Percentiles rank a stretch among this genome's conserved stretches.
Evolutionary conservation across 2,113 vertebrate species (phyloP).

Genomic region (Tenrec ecaudatus): DNA sequence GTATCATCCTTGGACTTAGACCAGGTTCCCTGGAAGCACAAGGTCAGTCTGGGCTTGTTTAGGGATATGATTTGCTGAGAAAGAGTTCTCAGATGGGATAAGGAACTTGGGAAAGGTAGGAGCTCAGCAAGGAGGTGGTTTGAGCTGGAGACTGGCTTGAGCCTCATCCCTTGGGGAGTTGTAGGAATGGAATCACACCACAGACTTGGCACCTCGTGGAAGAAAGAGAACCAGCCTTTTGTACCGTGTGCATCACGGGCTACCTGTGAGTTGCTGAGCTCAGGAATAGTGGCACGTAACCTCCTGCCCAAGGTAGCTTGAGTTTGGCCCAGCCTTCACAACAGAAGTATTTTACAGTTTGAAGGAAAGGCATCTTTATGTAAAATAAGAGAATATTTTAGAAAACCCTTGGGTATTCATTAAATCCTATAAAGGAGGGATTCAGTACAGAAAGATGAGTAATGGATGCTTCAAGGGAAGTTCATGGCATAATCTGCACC

Average conservation of each 20-base stretch:
- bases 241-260: too few species aligned
- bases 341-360: neutral
- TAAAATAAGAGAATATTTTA: neutral
- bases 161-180: too few species aligned
- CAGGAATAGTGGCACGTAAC: rapidly evolving
- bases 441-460: neutral
- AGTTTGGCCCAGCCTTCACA: neutral
- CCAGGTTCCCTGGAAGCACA: neutral
- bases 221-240: neutral
- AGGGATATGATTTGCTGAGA: neutral
- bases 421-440: neutral
- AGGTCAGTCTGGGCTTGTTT: neutral
- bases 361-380: neutral
- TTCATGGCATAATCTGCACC: neutral
- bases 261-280: neutral
- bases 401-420: neutral
- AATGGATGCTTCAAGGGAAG: neutral
- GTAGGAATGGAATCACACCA: neutral
- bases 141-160: neutral
- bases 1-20: neutral
- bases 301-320: neutral
- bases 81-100: neutral
- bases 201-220: too few species aligned
- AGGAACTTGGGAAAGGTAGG: neutral
- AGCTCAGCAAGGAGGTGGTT: neutral